Evolutionary conservation across 2,113 vertebrate genomes (phyloP).

Genomic region (Macrotus californicus): DNA sequence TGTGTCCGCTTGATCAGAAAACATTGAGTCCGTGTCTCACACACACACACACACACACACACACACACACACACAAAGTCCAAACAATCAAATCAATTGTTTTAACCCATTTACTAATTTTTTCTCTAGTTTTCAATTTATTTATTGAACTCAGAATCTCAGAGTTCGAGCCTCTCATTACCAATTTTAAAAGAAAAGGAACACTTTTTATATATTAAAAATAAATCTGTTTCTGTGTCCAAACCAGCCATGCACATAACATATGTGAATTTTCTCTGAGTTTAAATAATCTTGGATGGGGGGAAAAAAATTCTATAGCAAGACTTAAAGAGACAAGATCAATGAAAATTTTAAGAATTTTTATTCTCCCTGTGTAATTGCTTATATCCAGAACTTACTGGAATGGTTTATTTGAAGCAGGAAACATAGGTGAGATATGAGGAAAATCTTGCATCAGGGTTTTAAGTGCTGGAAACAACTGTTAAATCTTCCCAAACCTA

Average conservation of each 20-base stretch:
- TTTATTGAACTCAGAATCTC: background rate
- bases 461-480: background rate
- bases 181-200: background rate
- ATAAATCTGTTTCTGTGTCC: constrained; percentile 8
- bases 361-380: background rate
- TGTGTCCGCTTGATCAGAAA: too few species aligned
- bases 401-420: constrained; percentile 13
- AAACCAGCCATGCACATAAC: constrained; percentile 44
- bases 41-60: too few species aligned
- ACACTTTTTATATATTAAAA: constrained; percentile 23
- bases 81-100: background rate
- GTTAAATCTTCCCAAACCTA: background rate
- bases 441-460: background rate
- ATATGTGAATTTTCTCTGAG: background rate
- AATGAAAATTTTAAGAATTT: background rate
- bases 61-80: background rate
- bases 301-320: background rate
- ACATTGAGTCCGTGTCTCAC: too few species aligned
- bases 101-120: background rate
- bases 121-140: background rate
- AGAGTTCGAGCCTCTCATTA: background rate
- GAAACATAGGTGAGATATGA: background rate
- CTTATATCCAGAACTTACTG: background rate
- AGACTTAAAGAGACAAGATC: constrained; percentile 31
- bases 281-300: background rate